Evolutionary conservation across 2,888 invertebrate species (phyloP).

Genomic region (Xestoiulus laeticollis): DNA sequence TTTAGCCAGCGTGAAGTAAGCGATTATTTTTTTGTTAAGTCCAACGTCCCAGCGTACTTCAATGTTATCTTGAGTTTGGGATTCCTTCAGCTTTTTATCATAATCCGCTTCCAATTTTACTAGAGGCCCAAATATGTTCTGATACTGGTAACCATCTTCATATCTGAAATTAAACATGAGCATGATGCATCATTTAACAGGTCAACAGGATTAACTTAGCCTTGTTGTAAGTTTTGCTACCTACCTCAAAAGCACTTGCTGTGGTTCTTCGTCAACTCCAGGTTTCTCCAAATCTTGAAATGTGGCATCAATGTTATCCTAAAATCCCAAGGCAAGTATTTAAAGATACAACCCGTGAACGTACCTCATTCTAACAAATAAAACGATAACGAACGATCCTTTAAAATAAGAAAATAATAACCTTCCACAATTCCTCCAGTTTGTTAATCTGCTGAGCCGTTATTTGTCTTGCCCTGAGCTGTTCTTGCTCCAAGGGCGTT

Average conservation of each 20-base stretch:
- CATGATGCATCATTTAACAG: neutral
- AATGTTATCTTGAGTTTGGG: conserved; percentile 97
- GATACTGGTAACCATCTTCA: conserved; percentile 99
- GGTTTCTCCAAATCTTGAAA: conserved; percentile 98
- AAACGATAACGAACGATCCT: neutral
- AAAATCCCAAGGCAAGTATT: conserved; percentile 37
- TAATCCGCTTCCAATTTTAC: conserved; percentile 98
- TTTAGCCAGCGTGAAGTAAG: conserved; percentile 96
- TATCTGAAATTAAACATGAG: conserved; percentile 72
- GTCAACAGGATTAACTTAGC: neutral
- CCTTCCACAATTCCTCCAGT: conserved; percentile 97
- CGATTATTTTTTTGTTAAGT: conserved; percentile 96
- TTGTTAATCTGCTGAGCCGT: conserved; percentile 97
- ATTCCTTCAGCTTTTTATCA: conserved; percentile 96
- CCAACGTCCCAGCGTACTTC: conserved; percentile 99
- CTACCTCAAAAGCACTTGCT: conserved; percentile 76
- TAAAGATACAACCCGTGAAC: no score
- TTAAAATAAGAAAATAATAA: conserved; percentile 49
- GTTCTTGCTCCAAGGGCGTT: conserved; percentile 97
- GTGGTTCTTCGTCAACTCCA: conserved; percentile 97
- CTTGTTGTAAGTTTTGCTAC: neutral
- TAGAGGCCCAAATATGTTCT: conserved; percentile 96
- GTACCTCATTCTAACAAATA: neutral
- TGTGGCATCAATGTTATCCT: conserved; percentile 95
- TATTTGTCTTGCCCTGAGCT: conserved; percentile 93